phyloP scores from a whole-genome alignment of 2,797 vertebrate species.

The Anabacerthia variegaticeps region DNA sequence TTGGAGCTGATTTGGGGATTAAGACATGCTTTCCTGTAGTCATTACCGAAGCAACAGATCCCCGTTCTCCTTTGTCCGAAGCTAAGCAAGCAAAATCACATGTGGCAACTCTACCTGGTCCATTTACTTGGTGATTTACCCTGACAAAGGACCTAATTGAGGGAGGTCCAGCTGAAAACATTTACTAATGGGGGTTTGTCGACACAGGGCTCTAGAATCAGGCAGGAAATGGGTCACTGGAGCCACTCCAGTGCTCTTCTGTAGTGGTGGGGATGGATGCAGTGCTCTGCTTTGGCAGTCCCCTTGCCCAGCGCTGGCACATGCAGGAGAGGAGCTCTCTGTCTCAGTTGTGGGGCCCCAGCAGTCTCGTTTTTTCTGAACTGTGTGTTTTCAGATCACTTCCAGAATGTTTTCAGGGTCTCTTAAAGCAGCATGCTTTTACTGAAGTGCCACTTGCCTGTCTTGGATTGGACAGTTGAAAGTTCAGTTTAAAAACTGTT shows the following conservation, averaged over 20 bases:
- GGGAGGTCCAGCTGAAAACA: not conserved
- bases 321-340: not conserved
- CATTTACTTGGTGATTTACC: not conserved
- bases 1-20: constrained; percentile 13
- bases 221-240: not conserved
- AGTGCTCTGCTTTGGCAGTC: not conserved
- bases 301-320: accelerated
- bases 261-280: not conserved
- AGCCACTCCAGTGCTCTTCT: not conserved
- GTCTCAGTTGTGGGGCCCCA: not conserved
- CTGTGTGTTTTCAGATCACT: not conserved
- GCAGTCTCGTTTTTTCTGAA: not conserved
- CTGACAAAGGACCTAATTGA: constrained; percentile 25
- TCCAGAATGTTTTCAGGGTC: not conserved
- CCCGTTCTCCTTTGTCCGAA: not conserved
- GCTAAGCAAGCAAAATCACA: constrained; percentile 9
- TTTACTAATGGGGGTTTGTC: not conserved
- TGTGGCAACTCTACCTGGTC: constrained; percentile 2
- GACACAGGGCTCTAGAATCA: not conserved
- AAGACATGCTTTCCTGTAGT: constrained; percentile 2
- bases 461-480: not conserved
- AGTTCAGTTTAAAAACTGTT: not conserved
- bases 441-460: not conserved
- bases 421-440: not conserved
- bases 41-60: constrained; percentile 4